These are phyloP conservation scores for Rhinogobius similis DNA, from an alignment of 2,113 vertebrate genomes.

Conservation along the genomic window DNA sequence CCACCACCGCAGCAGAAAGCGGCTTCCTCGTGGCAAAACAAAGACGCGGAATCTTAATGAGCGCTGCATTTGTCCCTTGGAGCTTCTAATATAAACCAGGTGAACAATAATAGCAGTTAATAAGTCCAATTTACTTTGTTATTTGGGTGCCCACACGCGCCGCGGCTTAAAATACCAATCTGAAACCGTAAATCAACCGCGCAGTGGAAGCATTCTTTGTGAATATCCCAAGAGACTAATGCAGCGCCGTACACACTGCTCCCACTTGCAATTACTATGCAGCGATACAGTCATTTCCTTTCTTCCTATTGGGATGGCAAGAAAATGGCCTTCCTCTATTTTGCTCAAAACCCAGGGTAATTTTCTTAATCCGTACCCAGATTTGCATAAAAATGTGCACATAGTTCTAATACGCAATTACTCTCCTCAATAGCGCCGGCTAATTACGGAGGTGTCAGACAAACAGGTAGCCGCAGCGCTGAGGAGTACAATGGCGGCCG, in stretches of 20 bases:
- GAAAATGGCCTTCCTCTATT: constrained; percentile 54
- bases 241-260: constrained; percentile 36
- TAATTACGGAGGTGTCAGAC: constrained; percentile 74
- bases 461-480: constrained; percentile 67
- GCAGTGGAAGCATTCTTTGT: constrained; percentile 46
- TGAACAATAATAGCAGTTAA: constrained; percentile 71
- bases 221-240: constrained; percentile 58
- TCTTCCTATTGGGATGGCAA: constrained; percentile 40
- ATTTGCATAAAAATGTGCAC: constrained; percentile 75
- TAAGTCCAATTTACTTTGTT: constrained; percentile 69
- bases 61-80: constrained; percentile 59
- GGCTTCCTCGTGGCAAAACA: constrained; percentile 39
- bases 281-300: constrained; percentile 38
- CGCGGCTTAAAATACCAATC: constrained; percentile 68
- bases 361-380: constrained; percentile 56
- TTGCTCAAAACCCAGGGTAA: constrained; percentile 55
- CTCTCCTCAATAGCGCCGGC: constrained; percentile 65
- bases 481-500: constrained; percentile 60
- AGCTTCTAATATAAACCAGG: constrained; percentile 66
- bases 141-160: constrained; percentile 59
- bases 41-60: constrained; percentile 56
- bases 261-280: constrained; percentile 50
- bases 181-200: constrained; percentile 65
- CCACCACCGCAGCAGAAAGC: constrained; percentile 28
- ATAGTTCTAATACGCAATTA: constrained; percentile 68